These are phyloP conservation scores for Tympanuchus pallidicinctus DNA, from an alignment of 2,113 vertebrate species.

Conservation along the genomic window DNA sequence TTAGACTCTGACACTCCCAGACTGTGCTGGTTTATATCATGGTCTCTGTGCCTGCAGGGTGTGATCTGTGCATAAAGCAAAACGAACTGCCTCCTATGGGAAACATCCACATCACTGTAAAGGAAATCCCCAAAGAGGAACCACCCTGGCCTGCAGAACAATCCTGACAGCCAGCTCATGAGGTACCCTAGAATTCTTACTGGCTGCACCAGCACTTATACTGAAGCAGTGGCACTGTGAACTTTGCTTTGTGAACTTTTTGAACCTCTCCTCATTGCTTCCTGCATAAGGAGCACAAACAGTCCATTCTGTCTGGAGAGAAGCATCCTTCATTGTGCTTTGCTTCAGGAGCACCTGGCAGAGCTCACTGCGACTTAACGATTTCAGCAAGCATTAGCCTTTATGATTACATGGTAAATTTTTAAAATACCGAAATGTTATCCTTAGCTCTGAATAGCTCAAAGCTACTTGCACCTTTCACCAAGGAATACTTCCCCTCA, in stretches of 20 bases:
- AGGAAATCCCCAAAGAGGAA: neutral
- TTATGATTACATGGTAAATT: slow-evolving; percentile 84
- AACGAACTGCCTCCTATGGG: neutral
- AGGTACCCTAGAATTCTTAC: neutral
- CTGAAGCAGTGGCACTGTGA: neutral
- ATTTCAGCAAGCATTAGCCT: slow-evolving; percentile 50
- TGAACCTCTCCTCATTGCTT: neutral
- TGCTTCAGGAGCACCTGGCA: slow-evolving; percentile 35
- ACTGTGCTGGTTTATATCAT: neutral
- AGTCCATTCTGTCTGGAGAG: neutral
- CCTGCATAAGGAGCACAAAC: neutral
- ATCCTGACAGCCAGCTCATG: neutral
- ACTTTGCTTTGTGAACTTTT: neutral
- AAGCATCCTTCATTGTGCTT: slow-evolving; percentile 27
- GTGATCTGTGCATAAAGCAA: neutral
- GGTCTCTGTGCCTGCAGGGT: neutral
- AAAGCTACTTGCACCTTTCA: slow-evolving; percentile 70
- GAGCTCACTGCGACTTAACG: slow-evolving; percentile 25
- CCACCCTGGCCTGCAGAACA: neutral
- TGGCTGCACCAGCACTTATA: neutral
- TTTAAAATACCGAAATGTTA: slow-evolving; percentile 86
- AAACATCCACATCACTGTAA: neutral
- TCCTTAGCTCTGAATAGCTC: slow-evolving; percentile 83
- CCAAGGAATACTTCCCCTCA: slow-evolving; percentile 72
- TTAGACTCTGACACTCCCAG: neutral